Conservation (phyloP, 1,140 invertebrate species). For the Orius insidiosus region DNA sequence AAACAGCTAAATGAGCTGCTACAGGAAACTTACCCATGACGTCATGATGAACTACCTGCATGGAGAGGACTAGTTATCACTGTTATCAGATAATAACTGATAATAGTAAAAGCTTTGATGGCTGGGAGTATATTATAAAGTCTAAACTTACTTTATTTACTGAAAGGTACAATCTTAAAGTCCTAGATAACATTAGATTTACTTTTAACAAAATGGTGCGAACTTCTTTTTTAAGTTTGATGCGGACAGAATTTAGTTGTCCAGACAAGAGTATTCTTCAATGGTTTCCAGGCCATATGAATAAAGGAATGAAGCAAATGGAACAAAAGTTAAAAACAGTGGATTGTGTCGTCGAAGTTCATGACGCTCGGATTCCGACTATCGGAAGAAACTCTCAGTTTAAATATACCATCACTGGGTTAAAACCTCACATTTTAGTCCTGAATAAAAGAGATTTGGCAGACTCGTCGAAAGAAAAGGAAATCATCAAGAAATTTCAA, state of each 20-base stretch:
- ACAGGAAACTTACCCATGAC: no score
- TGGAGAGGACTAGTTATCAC: no score
- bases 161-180: no score
- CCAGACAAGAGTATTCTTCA: slow-evolving; percentile 19
- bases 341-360: slow-evolving; percentile 89
- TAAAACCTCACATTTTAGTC: slow-evolving; percentile 82
- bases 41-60: no score
- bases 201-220: no score
- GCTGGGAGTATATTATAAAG: no score
- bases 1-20: no score
- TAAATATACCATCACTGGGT: slow-evolving; percentile 47
- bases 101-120: no score
- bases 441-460: slow-evolving; percentile 83
- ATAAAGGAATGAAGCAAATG: slow-evolving; percentile 62
- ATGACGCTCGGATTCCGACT: slow-evolving; percentile 78
- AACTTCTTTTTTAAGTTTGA: no score
- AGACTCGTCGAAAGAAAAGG: slow-evolving; percentile 30
- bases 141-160: no score
- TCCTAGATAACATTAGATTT: no score
- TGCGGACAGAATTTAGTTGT: slow-evolving; percentile 13
- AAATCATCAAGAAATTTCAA: slow-evolving; percentile 34
- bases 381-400: slow-evolving; percentile 69
- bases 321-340: slow-evolving; percentile 64
- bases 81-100: no score
- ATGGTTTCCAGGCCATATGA: slow-evolving; percentile 61